Base-by-base conservation (phyloP, 2,113 vertebrate species). In the Charadrius vociferus region DNA sequence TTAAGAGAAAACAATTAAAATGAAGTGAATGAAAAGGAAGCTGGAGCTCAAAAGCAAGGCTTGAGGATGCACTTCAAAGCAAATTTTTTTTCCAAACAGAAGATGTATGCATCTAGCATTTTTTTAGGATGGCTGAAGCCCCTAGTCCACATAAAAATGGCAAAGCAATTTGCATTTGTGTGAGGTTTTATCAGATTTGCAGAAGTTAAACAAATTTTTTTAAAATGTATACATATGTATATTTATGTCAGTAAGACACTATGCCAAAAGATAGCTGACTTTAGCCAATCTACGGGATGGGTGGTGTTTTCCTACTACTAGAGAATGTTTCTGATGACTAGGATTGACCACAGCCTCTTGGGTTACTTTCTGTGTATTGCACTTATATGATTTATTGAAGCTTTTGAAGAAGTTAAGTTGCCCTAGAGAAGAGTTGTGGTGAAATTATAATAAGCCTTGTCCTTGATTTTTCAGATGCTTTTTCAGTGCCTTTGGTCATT, bases 91-190 rank as follows among this genome's bases (percentile, higher is more conserved):
- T 49, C 20, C 16, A 50, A n/a, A 67, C 14, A 50, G 23, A 67
- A 80, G 3, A 27, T 7, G 2, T 3, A 16, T 26, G 3, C 6
- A 29, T 55, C 3, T 16, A n/a, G 16, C 29, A 8, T 14, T 30
- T 36, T 45, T 79, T 62, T 73, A 43, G 7, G 53, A 16, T 24
- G 18, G 6, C 5, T 73, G 45, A 36, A 74, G 29, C 19, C 3
- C 17, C 5, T 29, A 55, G 3, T 50, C 24, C 16, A 37, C 10
- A 18, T 39, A 27, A 81, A 84, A 81, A 62, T 14, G 4, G 6
- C 13, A 81, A 55, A 74, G 13, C 1, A 47, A 74, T 52, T 84
- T 70, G 3, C 6, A 22, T 47, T 59, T 72, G 24, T 32, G 3
- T 43, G 34, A 70, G 13, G 8, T 8, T 68, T 90, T 66, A 16